Evolutionary conservation across 2,113 vertebrate species (phyloP).

Genomic region (Sebastes schlegelii): DNA sequence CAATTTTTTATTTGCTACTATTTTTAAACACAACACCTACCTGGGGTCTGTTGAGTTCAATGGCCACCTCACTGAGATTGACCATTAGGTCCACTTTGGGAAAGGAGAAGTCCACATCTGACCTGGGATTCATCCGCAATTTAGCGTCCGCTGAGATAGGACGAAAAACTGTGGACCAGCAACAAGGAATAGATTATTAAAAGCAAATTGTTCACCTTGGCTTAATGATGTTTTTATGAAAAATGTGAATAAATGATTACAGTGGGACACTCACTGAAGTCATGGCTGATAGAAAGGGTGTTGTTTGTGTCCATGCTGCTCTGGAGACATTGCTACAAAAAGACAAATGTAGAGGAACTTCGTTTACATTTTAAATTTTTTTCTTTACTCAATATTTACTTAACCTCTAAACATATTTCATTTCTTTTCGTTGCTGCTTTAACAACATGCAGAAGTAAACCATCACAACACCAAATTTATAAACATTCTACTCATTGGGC

Average conservation of each 20-base stretch:
- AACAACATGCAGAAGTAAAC: background rate
- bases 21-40: constrained; percentile 73
- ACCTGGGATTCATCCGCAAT: constrained; percentile 95
- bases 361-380: background rate
- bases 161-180: constrained; percentile 87
- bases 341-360: constrained; percentile 13
- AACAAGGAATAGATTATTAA: constrained; percentile 13
- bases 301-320: constrained; percentile 85
- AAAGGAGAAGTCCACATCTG: constrained; percentile 94
- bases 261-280: constrained; percentile 89
- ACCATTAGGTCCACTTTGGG: constrained; percentile 94
- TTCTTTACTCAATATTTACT: background rate
- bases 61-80: constrained; percentile 91
- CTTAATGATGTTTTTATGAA: background rate
- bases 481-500: background rate
- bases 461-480: background rate
- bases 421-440: background rate
- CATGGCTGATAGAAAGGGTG: constrained; percentile 85
- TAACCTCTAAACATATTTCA: background rate
- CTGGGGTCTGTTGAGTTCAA: constrained; percentile 95
- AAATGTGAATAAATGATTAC: constrained; percentile 2
- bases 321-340: constrained; percentile 86
- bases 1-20: background rate
- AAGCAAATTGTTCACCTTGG: background rate
- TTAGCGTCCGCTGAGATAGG: constrained; percentile 95